Percentiles rank a stretch among this genome's conserved stretches.
Evolutionary conservation across 2,113 vertebrate genomes (phyloP).

Genomic region (Danio rerio): GRCz12tu NC_133176.1:37941501-37942000

Average conservation of each 20-base stretch:
- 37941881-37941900: no score
- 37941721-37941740: constrained; percentile 76
- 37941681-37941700: constrained; percentile 81
- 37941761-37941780: neutral
- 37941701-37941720: constrained; percentile 69
- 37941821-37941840: neutral
- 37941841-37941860: no score
- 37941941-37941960: no score
- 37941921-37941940: no score
- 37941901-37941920: no score
- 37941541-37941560: constrained; percentile 89
- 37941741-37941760: constrained; percentile 70
- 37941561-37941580: constrained; percentile 87
- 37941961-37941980: no score
- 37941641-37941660: no score
- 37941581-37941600: constrained; percentile 79
- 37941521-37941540: constrained; percentile 92
- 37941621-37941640: no score
- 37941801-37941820: neutral
- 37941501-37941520: constrained; percentile 5
- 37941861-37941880: no score
- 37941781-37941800: neutral
- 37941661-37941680: constrained; percentile 64
- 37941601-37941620: neutral
- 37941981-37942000: no score